phyloP scores from a whole-genome alignment of 2,888 invertebrate genomes.

The Leptopilina myrica region DNA sequence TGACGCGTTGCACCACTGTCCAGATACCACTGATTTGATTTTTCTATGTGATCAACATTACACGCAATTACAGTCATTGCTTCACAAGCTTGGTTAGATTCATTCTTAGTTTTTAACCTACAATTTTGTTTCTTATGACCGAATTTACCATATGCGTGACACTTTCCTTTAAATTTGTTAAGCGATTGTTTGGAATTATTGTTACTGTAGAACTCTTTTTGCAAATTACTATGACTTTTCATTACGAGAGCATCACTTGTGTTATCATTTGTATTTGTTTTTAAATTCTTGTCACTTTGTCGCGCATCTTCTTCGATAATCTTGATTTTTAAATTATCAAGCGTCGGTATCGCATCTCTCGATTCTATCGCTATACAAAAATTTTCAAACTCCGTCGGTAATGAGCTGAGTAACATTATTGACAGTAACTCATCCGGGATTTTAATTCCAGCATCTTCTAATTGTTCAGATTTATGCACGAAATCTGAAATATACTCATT shows the following conservation, averaged over 20 bases:
- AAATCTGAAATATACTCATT: slow-evolving; percentile 51
- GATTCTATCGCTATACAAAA: slow-evolving; percentile 22
- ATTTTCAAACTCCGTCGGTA: slow-evolving; percentile 51
- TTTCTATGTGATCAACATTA: slow-evolving; percentile 22
- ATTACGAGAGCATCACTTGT: slow-evolving; percentile 5
- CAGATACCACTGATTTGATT: slow-evolving; percentile 28
- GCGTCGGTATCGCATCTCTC: slow-evolving; percentile 42
- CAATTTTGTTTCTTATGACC: too few species aligned
- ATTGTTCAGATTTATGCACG: slow-evolving; percentile 50
- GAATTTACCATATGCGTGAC: too few species aligned
- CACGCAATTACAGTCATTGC: slow-evolving; percentile 28
- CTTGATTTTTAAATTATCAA: slow-evolving; percentile 47
- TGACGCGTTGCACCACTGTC: slow-evolving; percentile 36
- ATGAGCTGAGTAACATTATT: slow-evolving; percentile 54
- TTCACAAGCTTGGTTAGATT: not conserved
- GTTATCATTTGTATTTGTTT: slow-evolving; percentile 1
- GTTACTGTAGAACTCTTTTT: not conserved
- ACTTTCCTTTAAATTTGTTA: not conserved
- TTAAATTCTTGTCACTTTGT: slow-evolving; percentile 8
- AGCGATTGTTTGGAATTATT: not conserved
- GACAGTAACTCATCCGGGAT: slow-evolving; percentile 56
- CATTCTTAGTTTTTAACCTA: too few species aligned
- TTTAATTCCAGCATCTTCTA: slow-evolving; percentile 54
- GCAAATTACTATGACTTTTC: not conserved
- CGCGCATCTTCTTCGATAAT: slow-evolving; percentile 49